phyloP scores from a whole-genome alignment of 2,113 vertebrate species.

The Nannospalax galili region DNA sequence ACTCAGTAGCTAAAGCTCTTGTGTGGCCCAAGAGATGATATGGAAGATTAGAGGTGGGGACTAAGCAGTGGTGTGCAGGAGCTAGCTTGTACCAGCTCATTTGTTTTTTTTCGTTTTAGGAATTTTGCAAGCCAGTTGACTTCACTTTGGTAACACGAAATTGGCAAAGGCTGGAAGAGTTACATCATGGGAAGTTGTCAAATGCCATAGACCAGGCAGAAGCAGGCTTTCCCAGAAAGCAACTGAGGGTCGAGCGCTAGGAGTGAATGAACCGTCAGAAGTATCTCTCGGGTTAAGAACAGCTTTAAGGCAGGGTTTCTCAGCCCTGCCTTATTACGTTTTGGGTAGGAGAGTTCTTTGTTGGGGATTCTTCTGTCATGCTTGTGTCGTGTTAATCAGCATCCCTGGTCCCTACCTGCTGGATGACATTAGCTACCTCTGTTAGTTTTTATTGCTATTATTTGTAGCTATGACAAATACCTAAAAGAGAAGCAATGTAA shows the following conservation, averaged over 20 bases:
- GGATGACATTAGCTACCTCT: background rate
- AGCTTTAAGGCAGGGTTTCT: background rate
- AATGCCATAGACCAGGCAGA: background rate
- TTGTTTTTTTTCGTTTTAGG: background rate
- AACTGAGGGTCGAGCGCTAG: background rate
- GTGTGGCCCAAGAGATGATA: background rate
- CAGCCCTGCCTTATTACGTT: background rate
- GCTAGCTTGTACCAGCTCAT: background rate
- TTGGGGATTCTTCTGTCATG: background rate
- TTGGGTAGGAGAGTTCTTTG: background rate
- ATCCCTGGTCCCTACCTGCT: background rate
- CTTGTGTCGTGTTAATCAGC: rapidly evolving
- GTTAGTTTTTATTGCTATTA: background rate
- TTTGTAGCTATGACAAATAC: background rate
- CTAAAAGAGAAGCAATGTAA: background rate
- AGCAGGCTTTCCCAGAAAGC: background rate
- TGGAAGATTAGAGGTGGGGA: background rate
- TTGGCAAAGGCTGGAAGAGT: background rate
- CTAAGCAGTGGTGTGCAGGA: background rate
- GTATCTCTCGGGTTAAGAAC: background rate
- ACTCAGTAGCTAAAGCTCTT: background rate
- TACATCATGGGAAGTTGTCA: background rate
- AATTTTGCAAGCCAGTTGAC: background rate
- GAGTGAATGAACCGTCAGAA: background rate
- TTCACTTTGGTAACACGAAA: background rate